phyloP scores from a whole-genome alignment of 2,888 invertebrate genomes.

The Clostera curtula region DNA sequence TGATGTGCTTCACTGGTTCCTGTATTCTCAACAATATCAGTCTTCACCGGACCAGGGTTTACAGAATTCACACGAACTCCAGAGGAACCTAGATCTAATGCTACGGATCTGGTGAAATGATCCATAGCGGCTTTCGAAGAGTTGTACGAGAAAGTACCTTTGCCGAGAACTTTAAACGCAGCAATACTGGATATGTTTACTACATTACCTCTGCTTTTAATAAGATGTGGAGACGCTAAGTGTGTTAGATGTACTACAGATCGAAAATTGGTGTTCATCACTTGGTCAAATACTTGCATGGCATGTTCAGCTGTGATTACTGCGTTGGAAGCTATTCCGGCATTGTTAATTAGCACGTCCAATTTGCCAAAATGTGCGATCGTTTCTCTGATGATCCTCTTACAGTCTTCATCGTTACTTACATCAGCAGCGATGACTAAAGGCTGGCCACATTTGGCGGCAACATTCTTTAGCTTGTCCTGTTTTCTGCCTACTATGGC shows the following conservation, averaged over 20 bases:
- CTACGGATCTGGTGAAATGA: slow-evolving; percentile 89
- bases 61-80: slow-evolving; percentile 88
- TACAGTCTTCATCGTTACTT: slow-evolving; percentile 21
- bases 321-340: slow-evolving; percentile 16
- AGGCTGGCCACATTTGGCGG: slow-evolving; percentile 10
- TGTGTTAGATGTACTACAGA: slow-evolving; percentile 22
- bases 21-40: slow-evolving; percentile 18
- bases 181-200: slow-evolving; percentile 31
- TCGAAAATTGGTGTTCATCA: slow-evolving; percentile 27
- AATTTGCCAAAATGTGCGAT: slow-evolving; percentile 19
- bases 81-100: slow-evolving; percentile 83
- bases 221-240: slow-evolving; percentile 23
- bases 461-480: slow-evolving; percentile 14
- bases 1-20: slow-evolving; percentile 32
- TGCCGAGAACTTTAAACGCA: slow-evolving; percentile 4
- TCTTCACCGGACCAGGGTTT: slow-evolving; percentile 87
- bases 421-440: slow-evolving; percentile 25
- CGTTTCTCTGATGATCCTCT: slow-evolving; percentile 21
- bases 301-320: slow-evolving; percentile 18
- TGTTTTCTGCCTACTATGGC: slow-evolving; percentile 19
- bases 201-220: slow-evolving; percentile 30
- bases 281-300: slow-evolving; percentile 21
- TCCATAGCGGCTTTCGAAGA: slow-evolving; percentile 72
- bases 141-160: slow-evolving; percentile 18
- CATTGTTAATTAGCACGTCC: slow-evolving; percentile 30